Evolutionary conservation across 2,888 invertebrate genomes (phyloP).

Genomic region (Apantesis nais): DNA sequence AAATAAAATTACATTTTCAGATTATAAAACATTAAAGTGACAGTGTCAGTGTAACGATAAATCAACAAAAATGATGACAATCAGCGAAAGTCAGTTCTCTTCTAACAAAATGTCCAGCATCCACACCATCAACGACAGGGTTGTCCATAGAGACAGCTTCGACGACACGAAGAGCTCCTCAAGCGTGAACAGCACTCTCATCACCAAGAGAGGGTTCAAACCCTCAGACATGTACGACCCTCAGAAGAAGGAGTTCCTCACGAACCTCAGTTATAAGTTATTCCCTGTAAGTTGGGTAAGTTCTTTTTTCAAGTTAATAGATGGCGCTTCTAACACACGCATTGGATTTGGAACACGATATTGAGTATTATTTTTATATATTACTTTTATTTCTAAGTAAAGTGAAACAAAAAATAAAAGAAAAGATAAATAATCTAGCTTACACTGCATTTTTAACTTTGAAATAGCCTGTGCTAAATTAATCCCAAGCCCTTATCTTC

Average conservation of each 20-base stretch:
- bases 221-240: constrained; percentile 95
- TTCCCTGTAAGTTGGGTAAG: constrained; percentile 94
- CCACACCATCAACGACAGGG: constrained; percentile 80
- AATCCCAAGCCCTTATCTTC: no score
- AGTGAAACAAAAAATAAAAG: no score
- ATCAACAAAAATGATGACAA: constrained; percentile 78
- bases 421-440: no score
- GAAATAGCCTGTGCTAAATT: no score
- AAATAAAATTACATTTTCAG: constrained; percentile 8
- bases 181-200: constrained; percentile 86
- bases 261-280: constrained; percentile 92
- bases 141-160: constrained; percentile 78
- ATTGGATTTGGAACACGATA: constrained; percentile 61
- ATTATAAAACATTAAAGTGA: constrained; percentile 29
- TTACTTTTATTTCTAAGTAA: no score
- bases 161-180: constrained; percentile 81
- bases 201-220: constrained; percentile 91
- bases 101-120: constrained; percentile 83
- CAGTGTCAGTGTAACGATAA: constrained; percentile 38
- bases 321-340: constrained; percentile 68
- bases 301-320: constrained; percentile 56
- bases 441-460: no score
- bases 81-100: constrained; percentile 82
- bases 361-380: constrained; percentile 49
- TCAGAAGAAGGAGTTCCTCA: constrained; percentile 91